phyloP scores from a whole-genome alignment of 2,113 vertebrate species.

The Melanocharis versteri region DNA sequence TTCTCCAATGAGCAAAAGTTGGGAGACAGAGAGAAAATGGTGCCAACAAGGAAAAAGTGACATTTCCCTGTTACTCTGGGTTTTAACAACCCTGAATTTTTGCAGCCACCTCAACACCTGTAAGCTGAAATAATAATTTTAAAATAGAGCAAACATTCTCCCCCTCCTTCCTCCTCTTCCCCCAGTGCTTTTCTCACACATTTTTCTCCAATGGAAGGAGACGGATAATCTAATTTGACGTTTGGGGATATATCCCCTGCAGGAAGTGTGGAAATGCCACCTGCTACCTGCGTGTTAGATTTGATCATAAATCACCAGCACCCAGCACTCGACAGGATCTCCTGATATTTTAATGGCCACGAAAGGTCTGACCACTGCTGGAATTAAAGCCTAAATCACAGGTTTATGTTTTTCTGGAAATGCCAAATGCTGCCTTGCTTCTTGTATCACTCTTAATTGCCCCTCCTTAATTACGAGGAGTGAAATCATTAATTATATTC shows the following conservation, averaged over 20 bases:
- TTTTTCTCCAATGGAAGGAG: neutral
- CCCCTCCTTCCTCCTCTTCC: neutral
- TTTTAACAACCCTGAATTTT: neutral
- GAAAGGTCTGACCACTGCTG: neutral
- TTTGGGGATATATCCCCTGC: conserved; percentile 17
- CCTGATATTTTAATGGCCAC: neutral
- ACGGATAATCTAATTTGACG: neutral
- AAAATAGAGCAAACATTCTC: neutral
- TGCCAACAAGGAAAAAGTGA: neutral
- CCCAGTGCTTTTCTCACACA: neutral
- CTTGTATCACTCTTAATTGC: neutral
- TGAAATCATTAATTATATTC: neutral
- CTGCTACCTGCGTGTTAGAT: conserved; percentile 17
- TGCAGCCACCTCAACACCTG: neutral
- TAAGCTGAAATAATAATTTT: neutral
- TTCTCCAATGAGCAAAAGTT: neutral
- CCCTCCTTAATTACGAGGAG: neutral
- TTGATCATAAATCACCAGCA: conserved; percentile 11
- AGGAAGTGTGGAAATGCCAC: conserved; percentile 42
- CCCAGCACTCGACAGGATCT: neutral
- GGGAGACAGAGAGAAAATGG: neutral
- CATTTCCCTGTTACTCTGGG: neutral
- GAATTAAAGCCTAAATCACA: neutral
- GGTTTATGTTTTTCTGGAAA: neutral
- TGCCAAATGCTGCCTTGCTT: neutral